Evolutionary conservation across 2,888 invertebrate species (phyloP).

Genomic region (Ganaspis brasiliensis): DNA sequence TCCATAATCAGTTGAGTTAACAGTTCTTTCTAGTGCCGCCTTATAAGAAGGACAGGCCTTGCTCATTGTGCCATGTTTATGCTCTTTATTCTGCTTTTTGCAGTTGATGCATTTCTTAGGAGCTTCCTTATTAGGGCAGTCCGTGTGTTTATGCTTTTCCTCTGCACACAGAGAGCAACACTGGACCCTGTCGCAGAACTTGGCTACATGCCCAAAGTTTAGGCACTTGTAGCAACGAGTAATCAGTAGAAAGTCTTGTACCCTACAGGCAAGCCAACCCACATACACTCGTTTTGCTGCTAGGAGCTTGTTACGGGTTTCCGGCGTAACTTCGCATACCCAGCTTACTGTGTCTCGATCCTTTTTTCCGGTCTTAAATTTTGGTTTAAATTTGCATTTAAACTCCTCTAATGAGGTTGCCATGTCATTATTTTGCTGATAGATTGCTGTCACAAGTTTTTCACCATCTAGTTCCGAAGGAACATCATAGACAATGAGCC

Average conservation of each 20-base stretch:
- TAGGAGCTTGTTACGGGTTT: background rate
- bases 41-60: conserved; percentile 41
- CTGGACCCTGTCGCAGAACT: conserved; percentile 40
- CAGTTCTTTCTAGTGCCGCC: background rate
- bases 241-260: conserved; percentile 41
- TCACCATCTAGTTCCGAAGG: background rate
- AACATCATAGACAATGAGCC: conserved; percentile 37
- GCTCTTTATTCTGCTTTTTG: background rate
- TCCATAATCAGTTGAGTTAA: conserved; percentile 41
- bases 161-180: conserved; percentile 45
- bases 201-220: conserved; percentile 45
- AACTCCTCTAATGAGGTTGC: background rate
- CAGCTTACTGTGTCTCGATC: background rate
- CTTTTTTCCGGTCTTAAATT: conserved; percentile 29
- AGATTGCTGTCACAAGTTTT: background rate
- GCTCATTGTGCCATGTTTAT: conserved; percentile 3
- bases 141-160: background rate
- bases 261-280: conserved; percentile 47
- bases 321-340: conserved; percentile 16
- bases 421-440: background rate
- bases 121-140: background rate
- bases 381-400: background rate
- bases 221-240: conserved; percentile 54
- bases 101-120: background rate
- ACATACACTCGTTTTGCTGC: conserved; percentile 35